A percentile compares a stretch with the other conserved stretches of the same genome.
Evolutionary conservation across 2,797 vertebrate species (phyloP).

Genomic region (Oceanodroma leucorhoa): DNA sequence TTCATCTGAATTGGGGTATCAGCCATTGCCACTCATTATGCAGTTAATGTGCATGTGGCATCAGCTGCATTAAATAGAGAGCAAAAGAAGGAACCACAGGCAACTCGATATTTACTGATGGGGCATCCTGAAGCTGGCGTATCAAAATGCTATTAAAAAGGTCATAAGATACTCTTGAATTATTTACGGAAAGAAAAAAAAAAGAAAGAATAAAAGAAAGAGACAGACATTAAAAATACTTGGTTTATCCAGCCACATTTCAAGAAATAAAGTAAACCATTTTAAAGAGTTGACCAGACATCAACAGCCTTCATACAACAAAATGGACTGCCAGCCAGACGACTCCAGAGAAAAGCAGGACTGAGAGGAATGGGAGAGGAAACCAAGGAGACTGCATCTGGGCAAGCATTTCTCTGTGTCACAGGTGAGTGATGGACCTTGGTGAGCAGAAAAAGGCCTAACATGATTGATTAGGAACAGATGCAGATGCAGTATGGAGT

Average conservation of each 20-base stretch:
- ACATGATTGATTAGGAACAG: not conserved
- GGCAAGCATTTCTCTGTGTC: not conserved
- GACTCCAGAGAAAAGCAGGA: not conserved
- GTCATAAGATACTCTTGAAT: not conserved
- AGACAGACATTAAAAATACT: rapidly evolving
- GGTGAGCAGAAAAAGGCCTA: not conserved
- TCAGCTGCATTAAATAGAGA: not conserved
- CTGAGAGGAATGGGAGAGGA: not conserved
- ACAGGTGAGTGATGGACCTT: not conserved
- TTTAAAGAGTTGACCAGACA: not conserved
- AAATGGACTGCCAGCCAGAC: not conserved
- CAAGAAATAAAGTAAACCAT: not conserved
- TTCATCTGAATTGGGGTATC: not conserved
- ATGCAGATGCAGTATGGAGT: not conserved
- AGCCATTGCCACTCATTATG: not conserved
- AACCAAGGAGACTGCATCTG: not conserved
- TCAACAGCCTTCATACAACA: not conserved
- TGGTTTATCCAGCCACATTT: not conserved
- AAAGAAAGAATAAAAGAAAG: not conserved
- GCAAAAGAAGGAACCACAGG: not conserved
- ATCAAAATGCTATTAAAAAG: not conserved
- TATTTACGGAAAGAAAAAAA: not conserved
- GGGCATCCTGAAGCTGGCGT: not conserved
- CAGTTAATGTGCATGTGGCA: not conserved
- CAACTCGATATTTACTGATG: not conserved